These are phyloP conservation scores for Caenorhabditis imperialis DNA, from an alignment of 2,888 invertebrate genomes.

Conservation along the genomic window DNA sequence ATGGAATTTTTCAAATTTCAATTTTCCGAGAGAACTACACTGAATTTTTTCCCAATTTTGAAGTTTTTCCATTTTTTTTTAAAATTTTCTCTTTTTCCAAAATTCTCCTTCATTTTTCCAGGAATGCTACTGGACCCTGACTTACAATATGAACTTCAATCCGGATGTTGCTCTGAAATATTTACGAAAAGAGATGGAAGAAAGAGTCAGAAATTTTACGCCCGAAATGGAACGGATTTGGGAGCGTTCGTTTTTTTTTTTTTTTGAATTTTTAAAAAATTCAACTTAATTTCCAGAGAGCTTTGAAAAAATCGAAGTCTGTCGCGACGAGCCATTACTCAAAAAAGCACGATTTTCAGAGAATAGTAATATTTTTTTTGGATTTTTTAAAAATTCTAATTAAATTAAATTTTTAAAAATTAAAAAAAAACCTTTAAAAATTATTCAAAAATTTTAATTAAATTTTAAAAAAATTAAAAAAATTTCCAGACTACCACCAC, in stretches of 20 bases:
- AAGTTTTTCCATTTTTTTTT: constrained; percentile 5
- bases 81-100: background rate
- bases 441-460: too few relatives aligned
- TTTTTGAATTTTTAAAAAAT: background rate
- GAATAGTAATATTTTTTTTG: too few relatives aligned
- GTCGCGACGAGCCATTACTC: too few relatives aligned
- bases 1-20: too few relatives aligned
- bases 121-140: constrained; percentile 36
- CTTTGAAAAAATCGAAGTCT: background rate
- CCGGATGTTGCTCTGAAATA: constrained; percentile 31
- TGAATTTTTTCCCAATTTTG: too few relatives aligned
- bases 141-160: constrained; percentile 43
- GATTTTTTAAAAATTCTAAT: too few relatives aligned
- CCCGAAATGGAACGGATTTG: constrained; percentile 14
- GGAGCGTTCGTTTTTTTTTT: constrained; percentile 26
- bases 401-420: too few relatives aligned
- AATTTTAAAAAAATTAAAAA: too few relatives aligned
- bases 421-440: too few relatives aligned
- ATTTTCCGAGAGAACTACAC: too few relatives aligned
- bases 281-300: background rate
- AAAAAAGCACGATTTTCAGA: too few relatives aligned
- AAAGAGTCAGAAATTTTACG: constrained; percentile 3
- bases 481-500: constrained; percentile 18
- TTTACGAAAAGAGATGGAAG: constrained; percentile 22
- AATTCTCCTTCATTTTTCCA: constrained; percentile 12